phyloP scores from a whole-genome alignment of 1,140 invertebrate genomes.

The Laupala kohalensis region DNA sequence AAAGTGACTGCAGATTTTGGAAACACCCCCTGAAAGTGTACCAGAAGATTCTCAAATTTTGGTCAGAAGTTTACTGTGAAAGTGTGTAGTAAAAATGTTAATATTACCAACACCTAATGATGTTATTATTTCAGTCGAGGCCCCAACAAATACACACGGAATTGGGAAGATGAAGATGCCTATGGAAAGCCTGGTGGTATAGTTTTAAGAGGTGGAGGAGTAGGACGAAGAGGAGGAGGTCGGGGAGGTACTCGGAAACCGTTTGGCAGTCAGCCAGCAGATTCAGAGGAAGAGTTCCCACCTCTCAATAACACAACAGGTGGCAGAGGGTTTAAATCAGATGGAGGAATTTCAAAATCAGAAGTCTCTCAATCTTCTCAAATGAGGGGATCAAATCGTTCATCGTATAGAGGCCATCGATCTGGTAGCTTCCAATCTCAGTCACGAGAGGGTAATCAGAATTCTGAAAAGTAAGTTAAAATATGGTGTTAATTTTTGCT shows the following conservation, averaged over 20 bases:
- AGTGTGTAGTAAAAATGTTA: no score
- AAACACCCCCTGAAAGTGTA: no score
- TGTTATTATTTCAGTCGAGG: conserved; percentile 46
- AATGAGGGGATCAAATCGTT: background rate
- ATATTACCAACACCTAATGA: no score
- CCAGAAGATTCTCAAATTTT: no score
- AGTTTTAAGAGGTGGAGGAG: conserved; percentile 13
- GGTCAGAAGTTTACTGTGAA: no score
- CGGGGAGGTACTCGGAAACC: conserved; percentile 7
- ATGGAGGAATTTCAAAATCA: background rate
- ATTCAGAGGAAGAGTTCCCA: conserved; percentile 14
- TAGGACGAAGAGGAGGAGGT: conserved; percentile 16
- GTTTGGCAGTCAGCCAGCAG: background rate
- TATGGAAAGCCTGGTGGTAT: conserved; percentile 39
- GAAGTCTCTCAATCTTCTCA: background rate
- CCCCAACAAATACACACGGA: conserved; percentile 79
- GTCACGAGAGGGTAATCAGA: background rate
- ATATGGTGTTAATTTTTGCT: background rate
- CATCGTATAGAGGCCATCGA: background rate
- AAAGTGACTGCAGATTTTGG: no score
- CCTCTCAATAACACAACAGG: background rate
- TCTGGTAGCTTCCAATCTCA: background rate
- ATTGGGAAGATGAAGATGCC: conserved; percentile 84
- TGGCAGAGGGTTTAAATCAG: background rate
- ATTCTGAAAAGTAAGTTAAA: background rate